These are phyloP conservation scores for Periophthalmus modestus DNA, from an alignment of 2,113 vertebrate species.

Conservation along the genomic window DNA sequence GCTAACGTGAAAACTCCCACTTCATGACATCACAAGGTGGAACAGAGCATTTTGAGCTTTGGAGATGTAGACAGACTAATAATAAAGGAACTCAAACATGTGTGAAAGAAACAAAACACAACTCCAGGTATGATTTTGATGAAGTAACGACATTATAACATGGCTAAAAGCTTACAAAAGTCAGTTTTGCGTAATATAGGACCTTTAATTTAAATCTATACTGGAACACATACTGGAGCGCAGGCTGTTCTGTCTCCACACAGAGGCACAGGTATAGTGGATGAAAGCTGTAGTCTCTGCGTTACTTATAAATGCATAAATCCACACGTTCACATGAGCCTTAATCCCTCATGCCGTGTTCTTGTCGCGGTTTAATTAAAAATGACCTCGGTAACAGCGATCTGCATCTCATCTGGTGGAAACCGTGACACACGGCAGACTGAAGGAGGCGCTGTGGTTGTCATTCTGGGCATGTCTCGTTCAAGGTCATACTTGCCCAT, in stretches of 20 bases:
- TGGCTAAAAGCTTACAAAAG: too few relatives aligned
- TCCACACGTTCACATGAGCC: constrained; percentile 61
- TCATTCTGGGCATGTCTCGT: constrained; percentile 17
- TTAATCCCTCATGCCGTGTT: constrained; percentile 74
- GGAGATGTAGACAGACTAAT: too few relatives aligned
- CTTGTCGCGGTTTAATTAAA: constrained; percentile 79
- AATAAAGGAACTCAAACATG: too few relatives aligned
- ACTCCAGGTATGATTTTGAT: too few relatives aligned
- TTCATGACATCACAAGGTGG: too few relatives aligned
- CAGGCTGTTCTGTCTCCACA: constrained; percentile 54
- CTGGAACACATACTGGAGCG: too few relatives aligned
- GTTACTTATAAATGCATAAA: constrained; percentile 72
- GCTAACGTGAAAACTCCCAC: too few relatives aligned
- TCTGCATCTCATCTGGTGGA: constrained; percentile 74
- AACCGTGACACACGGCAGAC: constrained; percentile 49
- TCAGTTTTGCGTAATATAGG: too few relatives aligned
- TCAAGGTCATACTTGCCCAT: not conserved
- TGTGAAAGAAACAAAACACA: too few relatives aligned
- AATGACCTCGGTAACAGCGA: constrained; percentile 75
- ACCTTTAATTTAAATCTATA: too few relatives aligned
- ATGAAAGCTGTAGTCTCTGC: constrained; percentile 61
- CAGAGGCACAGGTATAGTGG: constrained; percentile 62
- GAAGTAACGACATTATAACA: too few relatives aligned
- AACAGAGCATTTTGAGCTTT: too few relatives aligned
- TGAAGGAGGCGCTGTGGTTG: constrained; percentile 50